phyloP scores from a whole-genome alignment of 2,797 vertebrate genomes.

The Sebastes variabilis region DNA sequence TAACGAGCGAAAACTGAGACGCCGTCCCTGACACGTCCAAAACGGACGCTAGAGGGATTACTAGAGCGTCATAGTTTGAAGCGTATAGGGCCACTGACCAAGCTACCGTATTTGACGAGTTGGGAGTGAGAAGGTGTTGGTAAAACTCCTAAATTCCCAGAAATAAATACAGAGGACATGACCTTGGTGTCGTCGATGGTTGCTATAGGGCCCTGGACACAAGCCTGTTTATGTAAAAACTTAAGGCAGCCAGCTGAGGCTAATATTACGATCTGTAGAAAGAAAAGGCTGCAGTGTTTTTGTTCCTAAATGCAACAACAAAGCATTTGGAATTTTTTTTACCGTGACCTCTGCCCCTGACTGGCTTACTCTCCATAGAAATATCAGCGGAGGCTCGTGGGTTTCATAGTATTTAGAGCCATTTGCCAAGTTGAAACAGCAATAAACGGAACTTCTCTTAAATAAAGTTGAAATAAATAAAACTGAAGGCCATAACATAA shows the following conservation, averaged over 20 bases:
- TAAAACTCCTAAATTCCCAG: not conserved
- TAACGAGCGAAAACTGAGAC: too few relatives aligned
- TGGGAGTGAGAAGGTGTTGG: too few relatives aligned
- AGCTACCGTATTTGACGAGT: too few relatives aligned
- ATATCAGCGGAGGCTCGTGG: not conserved
- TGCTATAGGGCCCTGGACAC: not conserved
- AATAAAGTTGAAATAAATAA: not conserved
- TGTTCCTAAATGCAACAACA: not conserved
- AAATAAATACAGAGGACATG: not conserved
- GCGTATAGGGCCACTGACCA: too few relatives aligned
- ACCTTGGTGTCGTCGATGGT: accelerated
- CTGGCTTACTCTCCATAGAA: not conserved
- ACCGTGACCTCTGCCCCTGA: not conserved
- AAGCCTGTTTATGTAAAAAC: not conserved
- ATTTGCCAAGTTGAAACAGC: too few relatives aligned
- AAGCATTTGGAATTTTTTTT: not conserved
- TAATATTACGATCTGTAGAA: not conserved
- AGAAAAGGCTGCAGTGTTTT: not conserved
- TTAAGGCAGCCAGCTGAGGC: not conserved
- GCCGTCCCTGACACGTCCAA: too few relatives aligned
- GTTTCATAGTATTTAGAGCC: too few relatives aligned
- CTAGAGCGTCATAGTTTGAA: too few relatives aligned
- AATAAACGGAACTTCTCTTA: not conserved
- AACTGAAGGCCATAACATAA: not conserved
- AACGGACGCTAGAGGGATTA: accelerated